Percentiles rank a stretch among this genome's conserved stretches.
These are phyloP conservation scores for Grallaria varia DNA, from an alignment of 2,113 vertebrate species.

Conservation along the genomic window DNA sequence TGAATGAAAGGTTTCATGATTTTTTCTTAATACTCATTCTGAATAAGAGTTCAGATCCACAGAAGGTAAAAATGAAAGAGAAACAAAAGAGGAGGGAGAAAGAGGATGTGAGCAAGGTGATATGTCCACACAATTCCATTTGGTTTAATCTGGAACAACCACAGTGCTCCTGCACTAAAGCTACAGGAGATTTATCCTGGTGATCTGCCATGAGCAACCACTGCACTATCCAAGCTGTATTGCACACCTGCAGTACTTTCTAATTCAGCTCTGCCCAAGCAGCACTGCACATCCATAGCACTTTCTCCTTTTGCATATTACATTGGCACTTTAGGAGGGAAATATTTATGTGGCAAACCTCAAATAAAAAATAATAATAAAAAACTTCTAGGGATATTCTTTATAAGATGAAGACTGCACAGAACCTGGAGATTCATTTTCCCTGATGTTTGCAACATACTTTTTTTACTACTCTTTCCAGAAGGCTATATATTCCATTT, in stretches of 20 bases:
- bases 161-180: not conserved
- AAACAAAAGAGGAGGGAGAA: not conserved
- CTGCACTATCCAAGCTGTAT: not conserved
- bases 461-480: not conserved
- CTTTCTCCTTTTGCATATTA: not conserved
- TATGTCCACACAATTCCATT: not conserved
- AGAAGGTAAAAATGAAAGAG: not conserved
- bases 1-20: not conserved
- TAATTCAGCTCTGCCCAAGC: not conserved
- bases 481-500: not conserved
- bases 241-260: not conserved
- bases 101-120: not conserved
- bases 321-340: not conserved
- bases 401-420: not conserved
- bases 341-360: not conserved
- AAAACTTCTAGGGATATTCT: not conserved
- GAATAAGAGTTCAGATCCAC: not conserved
- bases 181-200: not conserved
- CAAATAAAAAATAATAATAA: not conserved
- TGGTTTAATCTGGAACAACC: not conserved
- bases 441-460: not conserved
- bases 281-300: not conserved
- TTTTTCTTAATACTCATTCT: not conserved
- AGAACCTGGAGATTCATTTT: not conserved
- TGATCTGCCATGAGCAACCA: not conserved